Base-by-base conservation (phyloP, 2,888 invertebrate species). In the Brachyptera risi region DNA sequence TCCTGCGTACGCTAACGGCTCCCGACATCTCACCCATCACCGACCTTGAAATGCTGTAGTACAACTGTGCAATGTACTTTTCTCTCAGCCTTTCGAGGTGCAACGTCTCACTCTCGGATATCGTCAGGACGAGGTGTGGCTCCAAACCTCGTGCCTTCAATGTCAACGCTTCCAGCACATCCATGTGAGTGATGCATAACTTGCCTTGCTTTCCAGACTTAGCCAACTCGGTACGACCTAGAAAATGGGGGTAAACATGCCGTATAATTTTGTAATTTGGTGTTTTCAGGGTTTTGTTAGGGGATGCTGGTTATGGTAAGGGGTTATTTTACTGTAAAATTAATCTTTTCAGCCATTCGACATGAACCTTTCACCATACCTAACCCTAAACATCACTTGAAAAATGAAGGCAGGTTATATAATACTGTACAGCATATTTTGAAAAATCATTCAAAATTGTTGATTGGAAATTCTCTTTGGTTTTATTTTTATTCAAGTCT, bases 171-270 rank as follows among this genome's bases (percentile, higher is more conserved):
- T 73, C 72, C 24, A 70, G 68, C 2, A 78, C 63, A 67, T 76
- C 74, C 66, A 72, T 71, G 58, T 75, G 73, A 1, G 75, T 71
- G 9, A 78, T 68, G 11, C 78, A 69, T 35, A 75, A 70, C 60
- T 70, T 71, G 3, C 71, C 68, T 59, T 71, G 68, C 1, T 64
- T 67, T 26, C 67, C 66, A 42, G 72, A 67, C 40, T 69, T 70
- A 15, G 63, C 65, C 13, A 78, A 69, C 69, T 78, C 75, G 35
- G 65, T 68, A 15, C 70, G 65, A 63, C 47, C 47, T 47, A 13
- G 3, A n/a, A n/a, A 31, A 42, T 19, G 9, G 5, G 42, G 19
- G 11, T 31, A 11, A 7, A 7, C 7, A 5, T 31, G 5, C 35
- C 5, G 5, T 7, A 31, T 7, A 31, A 31, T 7, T 7, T 7